These are phyloP conservation scores for Emesis russula DNA, from an alignment of 2,888 invertebrate species.

Conservation along the genomic window DNA sequence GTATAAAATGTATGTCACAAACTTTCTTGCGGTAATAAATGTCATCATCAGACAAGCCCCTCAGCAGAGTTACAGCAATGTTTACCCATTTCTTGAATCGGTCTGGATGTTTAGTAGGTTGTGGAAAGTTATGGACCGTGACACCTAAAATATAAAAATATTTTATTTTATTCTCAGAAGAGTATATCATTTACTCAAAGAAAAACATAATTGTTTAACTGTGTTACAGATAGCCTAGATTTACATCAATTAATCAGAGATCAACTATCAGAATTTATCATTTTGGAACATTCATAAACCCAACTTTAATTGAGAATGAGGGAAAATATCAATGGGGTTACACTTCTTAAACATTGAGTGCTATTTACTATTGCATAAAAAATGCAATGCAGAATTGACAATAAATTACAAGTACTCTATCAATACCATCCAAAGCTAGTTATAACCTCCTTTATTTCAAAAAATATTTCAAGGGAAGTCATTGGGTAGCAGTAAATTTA, in stretches of 20 bases:
- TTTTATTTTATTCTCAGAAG: not conserved
- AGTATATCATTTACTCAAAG: not conserved
- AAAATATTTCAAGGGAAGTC: too few species aligned
- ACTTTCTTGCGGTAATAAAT: constrained; percentile 10
- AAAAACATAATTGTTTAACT: not conserved
- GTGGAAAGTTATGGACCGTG: not conserved
- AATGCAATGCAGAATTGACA: too few species aligned
- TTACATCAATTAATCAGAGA: not conserved
- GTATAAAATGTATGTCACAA: constrained; percentile 6
- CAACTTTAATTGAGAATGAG: not conserved
- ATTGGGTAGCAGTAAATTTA: too few species aligned
- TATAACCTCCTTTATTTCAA: too few species aligned
- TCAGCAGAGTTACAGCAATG: not conserved
- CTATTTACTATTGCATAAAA: too few species aligned
- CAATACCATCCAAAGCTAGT: too few species aligned
- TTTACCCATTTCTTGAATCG: not conserved
- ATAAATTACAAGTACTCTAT: too few species aligned
- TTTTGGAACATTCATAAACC: not conserved
- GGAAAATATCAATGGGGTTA: not conserved
- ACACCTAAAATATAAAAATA: not conserved
- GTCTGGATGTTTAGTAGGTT: not conserved
- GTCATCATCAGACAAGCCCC: not conserved
- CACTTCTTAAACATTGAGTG: too few species aligned
- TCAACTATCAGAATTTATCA: not conserved
- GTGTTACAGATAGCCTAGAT: too few species aligned